phyloP scores from a whole-genome alignment of 2,113 vertebrate genomes.

The Butorides virescens region DNA sequence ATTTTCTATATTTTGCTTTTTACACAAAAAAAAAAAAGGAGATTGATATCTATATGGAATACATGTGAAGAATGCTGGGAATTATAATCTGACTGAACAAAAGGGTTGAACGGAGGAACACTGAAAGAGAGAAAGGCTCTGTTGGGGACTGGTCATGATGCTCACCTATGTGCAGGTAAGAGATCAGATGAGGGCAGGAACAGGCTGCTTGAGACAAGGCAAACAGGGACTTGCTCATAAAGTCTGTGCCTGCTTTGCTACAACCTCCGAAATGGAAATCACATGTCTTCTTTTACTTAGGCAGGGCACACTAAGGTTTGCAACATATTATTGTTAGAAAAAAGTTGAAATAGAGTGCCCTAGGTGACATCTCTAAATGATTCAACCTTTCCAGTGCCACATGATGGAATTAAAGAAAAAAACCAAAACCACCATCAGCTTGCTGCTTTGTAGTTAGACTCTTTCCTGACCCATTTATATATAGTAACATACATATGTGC shows the following conservation, averaged over 20 bases:
- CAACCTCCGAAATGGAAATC: neutral
- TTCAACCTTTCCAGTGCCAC: neutral
- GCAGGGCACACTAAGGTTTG: neutral
- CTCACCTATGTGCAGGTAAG: neutral
- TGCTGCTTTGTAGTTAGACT: neutral
- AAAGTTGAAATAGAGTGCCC: neutral
- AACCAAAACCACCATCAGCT: neutral
- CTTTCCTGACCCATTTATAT: neutral
- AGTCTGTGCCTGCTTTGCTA: neutral
- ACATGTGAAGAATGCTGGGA: neutral
- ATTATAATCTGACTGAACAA: neutral
- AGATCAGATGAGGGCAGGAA: neutral
- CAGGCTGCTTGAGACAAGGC: neutral
- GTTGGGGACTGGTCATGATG: neutral
- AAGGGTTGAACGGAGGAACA: neutral
- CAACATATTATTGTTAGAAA: neutral
- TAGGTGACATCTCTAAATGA: neutral
- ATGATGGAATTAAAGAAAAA: neutral
- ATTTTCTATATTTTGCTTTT: neutral
- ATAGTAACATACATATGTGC: accelerated
- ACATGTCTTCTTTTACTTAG: neutral
- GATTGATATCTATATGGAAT: neutral
- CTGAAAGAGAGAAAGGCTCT: neutral
- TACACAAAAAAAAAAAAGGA: neutral
- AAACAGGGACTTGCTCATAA: neutral